phyloP scores from a whole-genome alignment of 2,113 vertebrate species.

The Tilapia sparmanii region DNA sequence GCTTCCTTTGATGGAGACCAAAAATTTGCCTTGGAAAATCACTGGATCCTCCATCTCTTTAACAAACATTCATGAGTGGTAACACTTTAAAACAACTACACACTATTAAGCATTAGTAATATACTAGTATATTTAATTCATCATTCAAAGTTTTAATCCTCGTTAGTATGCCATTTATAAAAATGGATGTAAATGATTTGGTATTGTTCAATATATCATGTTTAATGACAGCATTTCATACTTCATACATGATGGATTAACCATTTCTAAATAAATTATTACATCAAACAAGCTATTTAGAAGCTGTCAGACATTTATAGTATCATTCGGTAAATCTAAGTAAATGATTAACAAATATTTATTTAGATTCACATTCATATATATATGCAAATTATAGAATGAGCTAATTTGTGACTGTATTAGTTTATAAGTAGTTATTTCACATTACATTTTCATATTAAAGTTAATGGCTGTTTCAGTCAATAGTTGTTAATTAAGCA shows the following conservation, averaged over 20 bases:
- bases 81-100: neutral
- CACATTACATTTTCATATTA: neutral
- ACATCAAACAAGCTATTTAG: neutral
- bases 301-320: neutral
- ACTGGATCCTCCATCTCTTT: neutral
- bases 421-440: rapidly evolving
- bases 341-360: neutral
- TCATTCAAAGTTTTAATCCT: neutral
- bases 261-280: rapidly evolving
- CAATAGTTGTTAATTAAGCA: neutral
- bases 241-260: neutral
- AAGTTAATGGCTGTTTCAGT: neutral
- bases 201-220: neutral
- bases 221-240: neutral
- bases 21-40: neutral
- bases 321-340: neutral
- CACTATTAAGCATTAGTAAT: neutral
- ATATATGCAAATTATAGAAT: neutral
- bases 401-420: neutral
- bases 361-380: neutral
- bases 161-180: neutral
- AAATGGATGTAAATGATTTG: neutral
- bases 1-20: neutral
- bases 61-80: neutral
- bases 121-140: rapidly evolving